Conservation (phyloP, 2,888 invertebrate species). For the Seladonia tumulorum region DNA sequence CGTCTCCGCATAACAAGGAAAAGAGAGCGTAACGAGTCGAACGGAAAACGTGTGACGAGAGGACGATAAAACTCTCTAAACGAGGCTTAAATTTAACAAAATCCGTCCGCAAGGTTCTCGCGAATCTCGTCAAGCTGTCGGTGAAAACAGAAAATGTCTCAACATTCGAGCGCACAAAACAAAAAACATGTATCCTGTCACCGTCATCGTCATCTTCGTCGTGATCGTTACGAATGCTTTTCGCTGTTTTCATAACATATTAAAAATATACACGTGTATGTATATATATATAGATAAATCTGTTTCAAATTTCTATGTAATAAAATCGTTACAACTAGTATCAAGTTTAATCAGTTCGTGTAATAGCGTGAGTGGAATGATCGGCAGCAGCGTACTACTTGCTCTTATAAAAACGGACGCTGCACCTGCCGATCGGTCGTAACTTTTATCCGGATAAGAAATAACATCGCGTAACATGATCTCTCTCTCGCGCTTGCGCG, state of each 20-base stretch:
- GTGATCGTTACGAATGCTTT: constrained; percentile 20
- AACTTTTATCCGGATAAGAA: constrained; percentile 20
- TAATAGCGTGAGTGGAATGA: constrained; percentile 71
- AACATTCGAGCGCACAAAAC: constrained; percentile 18
- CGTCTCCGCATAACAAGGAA: constrained; percentile 57
- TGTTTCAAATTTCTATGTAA: constrained; percentile 77
- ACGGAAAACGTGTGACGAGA: constrained; percentile 43
- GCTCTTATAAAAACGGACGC: constrained; percentile 28
- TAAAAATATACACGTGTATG: constrained; percentile 16
- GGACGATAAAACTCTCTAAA: constrained; percentile 1
- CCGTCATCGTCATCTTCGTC: constrained; percentile 7
- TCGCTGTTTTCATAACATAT: constrained; percentile 54
- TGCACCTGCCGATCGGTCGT: constrained; percentile 29
- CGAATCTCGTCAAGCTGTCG: constrained; percentile 33
- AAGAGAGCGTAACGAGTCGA: constrained; percentile 58
- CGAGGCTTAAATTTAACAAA: not conserved
- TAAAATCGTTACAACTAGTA: constrained; percentile 67
- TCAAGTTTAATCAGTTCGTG: constrained; percentile 62
- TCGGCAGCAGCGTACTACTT: constrained; percentile 30
- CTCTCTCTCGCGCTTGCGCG: not conserved
- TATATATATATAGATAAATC: constrained; percentile 28
- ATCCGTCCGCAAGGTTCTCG: constrained; percentile 10
- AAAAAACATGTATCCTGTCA: not conserved
- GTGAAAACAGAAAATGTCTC: constrained; percentile 29
- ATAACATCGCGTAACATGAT: constrained; percentile 27